Percentiles rank a stretch among this genome's conserved stretches.
These are phyloP conservation scores for Argynnis bischoffii DNA, from an alignment of 2,888 invertebrate species.

Conservation along the genomic window DNA sequence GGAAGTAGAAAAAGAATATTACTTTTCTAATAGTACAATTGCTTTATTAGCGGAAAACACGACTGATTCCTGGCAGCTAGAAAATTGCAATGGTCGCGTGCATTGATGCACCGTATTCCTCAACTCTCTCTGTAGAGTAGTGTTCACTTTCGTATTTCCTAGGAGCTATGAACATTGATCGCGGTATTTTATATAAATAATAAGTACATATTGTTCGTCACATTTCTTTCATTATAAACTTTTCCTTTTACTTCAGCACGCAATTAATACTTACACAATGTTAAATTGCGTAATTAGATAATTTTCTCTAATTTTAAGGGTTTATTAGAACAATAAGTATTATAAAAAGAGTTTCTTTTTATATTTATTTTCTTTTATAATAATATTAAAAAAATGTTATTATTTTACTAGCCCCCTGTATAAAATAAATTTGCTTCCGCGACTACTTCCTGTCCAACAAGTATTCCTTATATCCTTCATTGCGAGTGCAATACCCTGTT, in stretches of 20 bases:
- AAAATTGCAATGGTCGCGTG: conserved; percentile 64
- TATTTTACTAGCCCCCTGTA: conserved; percentile 30
- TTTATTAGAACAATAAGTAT: too few relatives aligned
- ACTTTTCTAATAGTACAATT: conserved; percentile 7
- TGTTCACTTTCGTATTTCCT: conserved; percentile 56
- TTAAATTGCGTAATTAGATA: too few relatives aligned
- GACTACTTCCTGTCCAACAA: conserved; percentile 43
- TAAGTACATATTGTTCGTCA: background rate
- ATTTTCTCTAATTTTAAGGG: too few relatives aligned
- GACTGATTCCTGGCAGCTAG: conserved; percentile 42
- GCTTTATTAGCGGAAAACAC: conserved; percentile 33
- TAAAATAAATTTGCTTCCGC: conserved; percentile 36
- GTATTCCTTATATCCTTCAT: conserved; percentile 18
- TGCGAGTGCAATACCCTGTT: conserved; percentile 22
- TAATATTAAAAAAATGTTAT: background rate
- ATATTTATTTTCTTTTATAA: background rate
- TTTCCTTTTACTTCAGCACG: background rate
- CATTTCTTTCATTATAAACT: background rate
- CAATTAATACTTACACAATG: too few relatives aligned
- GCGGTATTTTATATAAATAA: conserved; percentile 16
- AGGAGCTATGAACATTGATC: conserved; percentile 21
- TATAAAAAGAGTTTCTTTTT: background rate
- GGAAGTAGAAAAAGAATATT: background rate
- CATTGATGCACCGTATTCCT: conserved; percentile 46
- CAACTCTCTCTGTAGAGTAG: conserved; percentile 55